Evolutionary conservation across 2,797 vertebrate species (phyloP), one percentile per base, ranked within the genome.

Genomic region (Acanthurus leucopareius): DNA sequence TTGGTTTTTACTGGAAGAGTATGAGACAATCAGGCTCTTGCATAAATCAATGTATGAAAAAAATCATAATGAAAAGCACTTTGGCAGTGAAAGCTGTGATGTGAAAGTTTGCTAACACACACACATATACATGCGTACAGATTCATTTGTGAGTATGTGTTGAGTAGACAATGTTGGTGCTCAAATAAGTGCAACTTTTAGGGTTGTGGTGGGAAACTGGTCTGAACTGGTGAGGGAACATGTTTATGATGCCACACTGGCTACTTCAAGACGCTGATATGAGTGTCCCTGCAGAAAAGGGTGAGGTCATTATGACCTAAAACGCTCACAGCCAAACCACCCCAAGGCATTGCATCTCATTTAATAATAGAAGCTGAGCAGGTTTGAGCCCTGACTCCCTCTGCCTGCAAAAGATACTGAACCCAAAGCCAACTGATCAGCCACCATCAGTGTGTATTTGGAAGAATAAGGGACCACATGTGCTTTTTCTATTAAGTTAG

Each of bases 1-100:
- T 73, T 73, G 75, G 76, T 65, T 84, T 77, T 83, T 79, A 69
- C 62, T 63, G 51, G 25, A 77, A 69, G 32, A 67, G 47, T 58
- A 78, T 38, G 68, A 80, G 67, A 79, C 78, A 77, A 85, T 81
- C 58, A 70, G 53, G 52, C 53, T 52, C 47, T 45, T 10, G 14
- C 73, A 82, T 80, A 82, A 85, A 79, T 75, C 49, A 77, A 54
- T 58, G 58, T 45, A 69, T 64, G 19, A 53, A 17, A 56, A 54
- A 69, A 54, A 22, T 1, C 2, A 48, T 5, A 8, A 16, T 73
- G 19, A 74, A 70, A 80, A 38, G 59, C 64, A 85, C 28, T 63
- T 61, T 10, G 11, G 56, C 19, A 57, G 14, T 16, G 22, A 54
- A 52, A 53, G 63, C 45, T 82, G 60, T 60, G 64, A 77, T 79